Conservation (phyloP, 2,888 invertebrate genomes). For the Ichneumon xanthorius region DNA sequence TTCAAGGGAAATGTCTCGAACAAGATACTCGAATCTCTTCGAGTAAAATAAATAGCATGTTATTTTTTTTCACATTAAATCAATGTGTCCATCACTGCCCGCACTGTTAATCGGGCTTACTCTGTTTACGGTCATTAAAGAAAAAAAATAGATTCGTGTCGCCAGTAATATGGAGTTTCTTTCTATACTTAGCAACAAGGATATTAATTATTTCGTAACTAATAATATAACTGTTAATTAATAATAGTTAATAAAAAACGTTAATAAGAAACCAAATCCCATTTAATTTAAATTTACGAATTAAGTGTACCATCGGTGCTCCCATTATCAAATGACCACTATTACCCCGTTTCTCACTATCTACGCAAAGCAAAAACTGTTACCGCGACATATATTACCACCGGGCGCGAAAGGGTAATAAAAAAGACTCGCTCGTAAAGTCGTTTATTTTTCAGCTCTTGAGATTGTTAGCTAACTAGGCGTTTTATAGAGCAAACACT, state of each 20-base stretch:
- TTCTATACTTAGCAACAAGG: not conserved
- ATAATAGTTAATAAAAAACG: no score
- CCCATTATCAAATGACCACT: not conserved
- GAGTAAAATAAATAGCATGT: no score
- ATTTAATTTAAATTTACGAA: not conserved
- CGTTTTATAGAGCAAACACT: not conserved
- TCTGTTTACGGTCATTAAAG: not conserved
- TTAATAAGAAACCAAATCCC: not conserved
- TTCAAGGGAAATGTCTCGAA: no score
- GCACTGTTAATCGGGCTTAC: not conserved
- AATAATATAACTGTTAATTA: no score
- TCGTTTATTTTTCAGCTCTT: not conserved
- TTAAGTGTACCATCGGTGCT: not conserved
- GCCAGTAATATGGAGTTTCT: not conserved
- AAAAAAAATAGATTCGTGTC: not conserved
- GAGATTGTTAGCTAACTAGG: not conserved
- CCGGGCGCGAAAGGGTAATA: not conserved
- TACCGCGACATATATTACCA: not conserved
- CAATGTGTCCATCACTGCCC: no score
- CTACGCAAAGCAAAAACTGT: not conserved
- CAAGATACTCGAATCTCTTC: no score
- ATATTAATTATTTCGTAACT: not conserved
- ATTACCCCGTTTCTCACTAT: not conserved
- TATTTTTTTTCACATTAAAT: no score
- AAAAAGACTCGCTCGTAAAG: not conserved